Base-by-base conservation (phyloP, 2,888 invertebrate genomes). In the Andrena fulva region DNA sequence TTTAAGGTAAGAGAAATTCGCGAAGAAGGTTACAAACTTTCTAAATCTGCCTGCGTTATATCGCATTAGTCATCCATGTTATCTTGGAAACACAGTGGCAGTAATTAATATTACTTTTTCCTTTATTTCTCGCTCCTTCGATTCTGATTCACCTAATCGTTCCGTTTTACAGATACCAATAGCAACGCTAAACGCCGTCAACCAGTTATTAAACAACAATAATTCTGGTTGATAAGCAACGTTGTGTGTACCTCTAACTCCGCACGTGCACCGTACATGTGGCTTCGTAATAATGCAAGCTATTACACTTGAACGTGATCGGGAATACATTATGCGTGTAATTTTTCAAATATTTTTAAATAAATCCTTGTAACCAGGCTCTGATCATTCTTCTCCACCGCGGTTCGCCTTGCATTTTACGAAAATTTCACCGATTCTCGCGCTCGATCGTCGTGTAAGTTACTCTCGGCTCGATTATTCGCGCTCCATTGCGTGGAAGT, bases 161-260 rank as follows among this genome's bases (percentile, higher is more conserved):
- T 50, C 24, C 33, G 64, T 80, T 69, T 81, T 81, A 67, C 94
- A 96, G 96, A 96, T 96, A 87, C 96, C 96, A 77, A 96, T 96
- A 90, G 95, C 96, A 67, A 96, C 96, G 0, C 93, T 96, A 72
- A 95, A 95, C 52, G 96, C 96, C 10, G 96, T 96, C 1, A 96
- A 95, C 90, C 95, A 95, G 87, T 95, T 96, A 82, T 93, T 96
- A 76, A 95, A 95, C 87, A 95, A 95, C 87, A 78, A 71, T 10
- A 71, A 67, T 10, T 10, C 62, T 29, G 71, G 71, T 6, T 80
- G 20, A 78, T 2, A 12, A 20, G 20, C 0, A 20, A 16, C 24
- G 5, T 5, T 6, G 6, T 12, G 12, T 27, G 2, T 7, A 1
- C 29, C 1, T 16, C 4, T 24, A 27, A 31, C 10, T 16, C 12